phyloP scores from a whole-genome alignment of 1,140 invertebrate genomes.

The Megalopta genalis region DNA sequence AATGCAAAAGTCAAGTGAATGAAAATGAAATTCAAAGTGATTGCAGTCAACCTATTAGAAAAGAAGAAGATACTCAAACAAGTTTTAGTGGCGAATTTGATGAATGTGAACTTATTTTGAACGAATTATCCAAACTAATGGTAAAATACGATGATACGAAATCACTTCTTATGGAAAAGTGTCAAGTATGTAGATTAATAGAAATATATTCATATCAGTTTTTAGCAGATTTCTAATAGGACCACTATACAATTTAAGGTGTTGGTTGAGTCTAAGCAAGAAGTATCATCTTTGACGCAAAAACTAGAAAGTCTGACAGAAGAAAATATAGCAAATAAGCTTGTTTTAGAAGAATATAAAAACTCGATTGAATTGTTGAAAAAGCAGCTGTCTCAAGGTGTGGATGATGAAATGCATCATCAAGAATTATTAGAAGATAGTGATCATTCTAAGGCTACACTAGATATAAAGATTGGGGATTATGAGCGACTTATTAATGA shows the following conservation, averaged over 20 bases:
- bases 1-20: not conserved
- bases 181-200: slow-evolving; percentile 17
- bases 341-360: slow-evolving; percentile 25
- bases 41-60: slow-evolving; percentile 24
- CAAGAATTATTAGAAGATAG: slow-evolving; percentile 18
- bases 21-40: slow-evolving; percentile 10
- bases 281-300: not conserved
- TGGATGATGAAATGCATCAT: slow-evolving; percentile 20
- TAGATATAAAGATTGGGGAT: slow-evolving; percentile 12
- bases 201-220: not conserved
- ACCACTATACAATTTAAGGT: slow-evolving; percentile 5
- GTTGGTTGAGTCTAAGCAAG: not conserved
- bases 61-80: slow-evolving; percentile 49
- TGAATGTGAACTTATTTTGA: not conserved
- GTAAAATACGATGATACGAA: slow-evolving; percentile 38
- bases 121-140: slow-evolving; percentile 12
- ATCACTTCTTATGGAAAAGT: slow-evolving; percentile 19
- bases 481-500: slow-evolving; percentile 28
- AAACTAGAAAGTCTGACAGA: slow-evolving; percentile 24
- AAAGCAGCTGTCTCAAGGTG: slow-evolving; percentile 19
- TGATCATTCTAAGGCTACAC: not conserved
- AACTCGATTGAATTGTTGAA: slow-evolving; percentile 21
- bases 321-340: slow-evolving; percentile 26
- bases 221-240: not conserved
- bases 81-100: not conserved